Percentiles rank a stretch among this genome's conserved stretches.
Evolutionary conservation across 2,113 vertebrate genomes (phyloP).

Genomic region (Neoarius graeffei): DNA sequence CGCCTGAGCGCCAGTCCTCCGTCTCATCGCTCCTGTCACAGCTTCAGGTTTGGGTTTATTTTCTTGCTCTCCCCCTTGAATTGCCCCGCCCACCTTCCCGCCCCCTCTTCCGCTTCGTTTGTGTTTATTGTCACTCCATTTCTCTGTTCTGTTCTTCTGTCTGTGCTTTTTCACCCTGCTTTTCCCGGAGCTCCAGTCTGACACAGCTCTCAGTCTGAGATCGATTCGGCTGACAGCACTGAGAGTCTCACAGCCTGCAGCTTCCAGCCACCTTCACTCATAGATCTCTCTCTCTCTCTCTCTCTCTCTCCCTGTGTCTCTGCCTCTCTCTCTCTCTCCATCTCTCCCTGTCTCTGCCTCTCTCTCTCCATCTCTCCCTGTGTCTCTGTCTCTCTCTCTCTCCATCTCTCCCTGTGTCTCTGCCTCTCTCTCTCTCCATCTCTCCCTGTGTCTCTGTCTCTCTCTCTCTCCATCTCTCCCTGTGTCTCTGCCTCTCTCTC

Average conservation of each 20-base stretch:
- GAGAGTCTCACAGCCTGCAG: slow-evolving; percentile 32
- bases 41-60: not conserved
- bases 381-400: too few species aligned
- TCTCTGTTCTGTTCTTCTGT: slow-evolving; percentile 46
- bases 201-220: slow-evolving; percentile 48
- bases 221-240: slow-evolving; percentile 56
- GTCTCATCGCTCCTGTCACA: not conserved
- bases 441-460: too few species aligned
- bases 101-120: slow-evolving; percentile 26
- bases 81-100: slow-evolving; percentile 25
- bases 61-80: not conserved
- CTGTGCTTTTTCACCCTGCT: slow-evolving; percentile 44
- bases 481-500: too few species aligned
- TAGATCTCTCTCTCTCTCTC: slow-evolving; percentile 36
- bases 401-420: too few species aligned
- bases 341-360: too few species aligned
- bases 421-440: too few species aligned
- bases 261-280: slow-evolving; percentile 20
- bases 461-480: too few species aligned
- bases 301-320: too few species aligned
- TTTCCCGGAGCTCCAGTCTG: slow-evolving; percentile 45
- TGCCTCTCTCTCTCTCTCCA: too few species aligned
- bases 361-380: too few species aligned
- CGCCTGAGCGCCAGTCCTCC: not conserved
- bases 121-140: slow-evolving; percentile 55